Evolutionary conservation across 2,113 vertebrate genomes (phyloP), one percentile per base, ranked within the genome.

Genomic region (Melanerpes formicivorus): DNA sequence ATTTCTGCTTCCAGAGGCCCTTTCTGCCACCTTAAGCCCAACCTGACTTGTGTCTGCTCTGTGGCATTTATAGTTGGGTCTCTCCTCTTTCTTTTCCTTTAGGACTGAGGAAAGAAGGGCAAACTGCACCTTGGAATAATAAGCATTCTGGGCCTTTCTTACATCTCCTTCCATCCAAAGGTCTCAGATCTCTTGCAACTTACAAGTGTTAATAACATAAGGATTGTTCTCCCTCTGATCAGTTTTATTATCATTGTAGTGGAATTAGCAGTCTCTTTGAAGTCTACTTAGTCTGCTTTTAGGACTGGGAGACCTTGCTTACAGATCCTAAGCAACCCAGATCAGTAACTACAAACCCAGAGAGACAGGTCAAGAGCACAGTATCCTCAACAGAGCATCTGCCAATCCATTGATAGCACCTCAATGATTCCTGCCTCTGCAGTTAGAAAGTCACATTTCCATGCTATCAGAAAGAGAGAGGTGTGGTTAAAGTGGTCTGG

Each of bases 191-290:
- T 60, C 66, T 70, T 72, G 56, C 26, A 86, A 52, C 84, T 95
- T 87, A 42, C 42, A 74, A 77, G 52, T 86, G 88, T 86, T 59
- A 89, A 52, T 90, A 87, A 62, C 50, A 12, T 13, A 90, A 86
- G 50, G 42, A 60, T 92, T 59, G 23, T 29, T 85, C 7, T 56
- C 65, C 26, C 71, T 70, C 58, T 70, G 66, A 46, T 62, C 30
- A 32, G n/a, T 66, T 92, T 83, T 90, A 55, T 79, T 80, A 62
- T 62, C 2, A 0, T 50, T 63, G n/a, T 58, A 75, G n/a, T 80
- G 66, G 91, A 85, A 81, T 89, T 79, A 87, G 27, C 27, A 50
- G 23, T 69, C 30, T 44, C 69, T 96, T 95, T 74, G 48, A 88
- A 93, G 86, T 67, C 72, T 84, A 6, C 60, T 81, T 89, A 88